Conservation (phyloP, 1,140 invertebrate species). For the Lordiphosa clarofinis region DNA sequence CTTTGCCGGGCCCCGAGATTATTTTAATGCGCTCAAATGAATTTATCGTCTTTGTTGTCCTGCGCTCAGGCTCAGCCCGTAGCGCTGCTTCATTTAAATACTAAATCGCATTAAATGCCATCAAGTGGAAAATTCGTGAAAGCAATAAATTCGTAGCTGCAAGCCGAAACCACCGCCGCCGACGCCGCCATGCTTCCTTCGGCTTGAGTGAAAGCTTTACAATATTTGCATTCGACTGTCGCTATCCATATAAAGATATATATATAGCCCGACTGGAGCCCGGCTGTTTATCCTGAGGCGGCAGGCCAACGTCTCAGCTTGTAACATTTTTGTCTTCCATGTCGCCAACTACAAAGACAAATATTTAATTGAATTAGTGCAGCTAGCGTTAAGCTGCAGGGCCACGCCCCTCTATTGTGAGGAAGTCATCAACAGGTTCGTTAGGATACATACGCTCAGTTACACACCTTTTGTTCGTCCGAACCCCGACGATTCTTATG, state of each 20-base stretch:
- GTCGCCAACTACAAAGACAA: slow-evolving; percentile 71
- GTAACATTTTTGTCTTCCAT: slow-evolving; percentile 10
- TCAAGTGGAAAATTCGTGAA: slow-evolving; percentile 77
- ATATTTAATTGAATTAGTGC: slow-evolving; percentile 79
- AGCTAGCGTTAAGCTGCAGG: slow-evolving; percentile 70
- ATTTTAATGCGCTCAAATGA: slow-evolving; percentile 72
- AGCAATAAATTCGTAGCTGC: slow-evolving; percentile 74
- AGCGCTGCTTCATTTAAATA: slow-evolving; percentile 72
- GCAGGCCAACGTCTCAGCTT: slow-evolving; percentile 6
- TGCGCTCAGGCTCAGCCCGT: slow-evolving; percentile 15
- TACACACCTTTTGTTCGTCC: slow-evolving; percentile 7
- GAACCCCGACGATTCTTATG: slow-evolving; percentile 50
- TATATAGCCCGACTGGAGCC: slow-evolving; percentile 14
- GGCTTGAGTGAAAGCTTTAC: slow-evolving; percentile 59
- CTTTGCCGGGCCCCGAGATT: slow-evolving; percentile 52
- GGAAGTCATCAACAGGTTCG: slow-evolving; percentile 75
- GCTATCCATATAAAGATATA: too few species aligned
- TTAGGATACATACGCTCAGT: slow-evolving; percentile 30
- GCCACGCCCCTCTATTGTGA: slow-evolving; percentile 43
- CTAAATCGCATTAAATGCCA: slow-evolving; percentile 78
- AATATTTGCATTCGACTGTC: slow-evolving; percentile 69
- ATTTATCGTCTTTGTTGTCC: slow-evolving; percentile 72
- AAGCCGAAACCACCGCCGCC: slow-evolving; percentile 13
- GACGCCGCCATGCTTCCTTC: slow-evolving; percentile 32
- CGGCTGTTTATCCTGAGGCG: slow-evolving; percentile 59